Evolutionary conservation across 2,797 vertebrate species (phyloP), one percentile per base, ranked within the genome.

Genomic region (Lateolabrax maculatus): DNA sequence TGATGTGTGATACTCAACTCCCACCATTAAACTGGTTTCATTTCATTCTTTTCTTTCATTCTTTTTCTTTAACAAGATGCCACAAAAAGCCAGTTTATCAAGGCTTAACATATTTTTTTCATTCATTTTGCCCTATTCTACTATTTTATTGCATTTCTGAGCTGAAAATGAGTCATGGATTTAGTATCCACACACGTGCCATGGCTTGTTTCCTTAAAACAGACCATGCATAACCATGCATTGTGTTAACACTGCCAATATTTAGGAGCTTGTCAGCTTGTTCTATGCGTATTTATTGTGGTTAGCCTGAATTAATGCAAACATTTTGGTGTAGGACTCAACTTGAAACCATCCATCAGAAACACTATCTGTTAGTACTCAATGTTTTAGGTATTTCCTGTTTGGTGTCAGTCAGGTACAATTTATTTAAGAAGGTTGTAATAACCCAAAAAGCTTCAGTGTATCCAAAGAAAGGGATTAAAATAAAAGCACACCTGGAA

Each of bases 121-220:
- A 55, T 39, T 29, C 21, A 55, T 66, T 31, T 29, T 34, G 16
- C 41, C 34, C 21, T 19, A 16, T 31, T 55, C 44, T 41, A 13
- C 21, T 51, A 66, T 34, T 79, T 80, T 41, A 66, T 48, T 53
- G 37, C 39, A 75, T 43, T 69, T 41, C n/a, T n/a, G n/a, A 65
- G 48, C 18, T 46, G 29, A 71, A 69, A 80, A 64, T 81, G 83
- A 87, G 58, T 85, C 75, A 81, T 43, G 19, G 52, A 83, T 53
- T 77, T 55, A 65, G 11, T 29, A 79, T 76, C 48, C 39, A 51
- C 57, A 81, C 65, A 66, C 48, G 27, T 41, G 83, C 68, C n/a
- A 62, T 36, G 65, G 55, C 76, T 72, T 71, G 78, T 29, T 85
- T 79, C 72, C 52, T 66, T 67, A 66, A 77, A 79, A 69, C 61